Evolutionary conservation across 2,888 invertebrate species (phyloP), one percentile per base, ranked within the genome.

Genomic region (Hyppa rectilinea): DNA sequence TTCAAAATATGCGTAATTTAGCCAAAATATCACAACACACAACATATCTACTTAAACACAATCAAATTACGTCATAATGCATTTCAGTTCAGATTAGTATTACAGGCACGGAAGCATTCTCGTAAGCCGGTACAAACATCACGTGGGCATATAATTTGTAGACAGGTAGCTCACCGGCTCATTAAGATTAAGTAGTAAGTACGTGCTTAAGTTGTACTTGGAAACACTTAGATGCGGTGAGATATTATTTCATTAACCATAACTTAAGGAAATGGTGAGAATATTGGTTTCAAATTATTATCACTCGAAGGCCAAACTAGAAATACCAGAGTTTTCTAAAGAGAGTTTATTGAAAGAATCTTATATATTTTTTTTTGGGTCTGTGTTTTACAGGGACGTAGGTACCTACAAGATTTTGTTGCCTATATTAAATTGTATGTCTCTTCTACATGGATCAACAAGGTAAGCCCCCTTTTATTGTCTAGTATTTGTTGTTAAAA

Each of bases 111-210:
- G 26, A 20, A 58, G 50, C 45, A 53, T n/a, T n/a, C n/a, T n/a
- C n/a, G n/a, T 52, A 49, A 26, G 1, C 47, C 14, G 9, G 0
- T 9, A 40, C 53, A 50, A 47, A 75, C 47, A 55, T 55, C 45
- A 47, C 26, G 34, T 47, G 14, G 29, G 23, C 12, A 50, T 56
- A n/a, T 50, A 56, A 40, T 45, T 40, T 52, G 58, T 34, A 36
- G 78, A 47, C 50, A 61, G 14, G 20, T 6, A 38, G 6, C 59
- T 69, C 66, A 40, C 55, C 9, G 40, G 49, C 43, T 75, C 75
- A 72, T 78, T 78, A 63, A 63, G 58, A 78, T 60, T 49, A 49
- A 59, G 69, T 58, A 62, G 20, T 38, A 60, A 23, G 47, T 45
- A 31, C 31, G 14, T 17, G 52, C 58, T 58, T 34, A 50, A 38